A percentile compares a stretch with the other conserved stretches of the same genome.
Evolutionary conservation across 2,888 invertebrate species (phyloP).

Genomic region (Pseudococcus jackbeardsleyi): DNA sequence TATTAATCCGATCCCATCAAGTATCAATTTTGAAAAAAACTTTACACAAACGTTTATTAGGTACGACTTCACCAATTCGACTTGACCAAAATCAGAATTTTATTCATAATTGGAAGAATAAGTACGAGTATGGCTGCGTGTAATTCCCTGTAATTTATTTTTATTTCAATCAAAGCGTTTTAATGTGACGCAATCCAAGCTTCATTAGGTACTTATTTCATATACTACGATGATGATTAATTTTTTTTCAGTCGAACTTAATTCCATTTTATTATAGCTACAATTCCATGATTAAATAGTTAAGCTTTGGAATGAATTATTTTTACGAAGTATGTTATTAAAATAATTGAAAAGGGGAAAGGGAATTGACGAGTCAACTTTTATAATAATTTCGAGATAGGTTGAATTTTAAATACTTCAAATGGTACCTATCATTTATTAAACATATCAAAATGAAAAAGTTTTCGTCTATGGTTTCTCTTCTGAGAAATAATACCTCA

Average conservation of each 20-base stretch:
- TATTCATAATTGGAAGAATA: conserved; percentile 3
- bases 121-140: not conserved
- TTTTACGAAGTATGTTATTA: conserved; percentile 4
- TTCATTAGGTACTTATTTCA: not conserved
- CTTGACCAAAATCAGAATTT: not conserved
- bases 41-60: no score
- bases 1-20: no score
- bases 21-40: no score
- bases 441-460: no score
- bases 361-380: not conserved
- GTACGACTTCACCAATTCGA: not conserved
- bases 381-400: not conserved
- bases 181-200: not conserved
- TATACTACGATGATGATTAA: not conserved
- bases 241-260: not conserved
- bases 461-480: no score
- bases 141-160: conserved; percentile 3
- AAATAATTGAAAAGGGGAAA: not conserved
- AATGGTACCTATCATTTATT: no score
- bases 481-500: no score
- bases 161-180: not conserved
- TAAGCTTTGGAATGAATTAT: not conserved
- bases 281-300: not conserved
- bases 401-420: no score
- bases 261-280: not conserved